Percentiles rank a stretch among this genome's conserved stretches.
Evolutionary conservation across 2,888 invertebrate species (phyloP).

Genomic region (Dastarcus helophoroides): DNA sequence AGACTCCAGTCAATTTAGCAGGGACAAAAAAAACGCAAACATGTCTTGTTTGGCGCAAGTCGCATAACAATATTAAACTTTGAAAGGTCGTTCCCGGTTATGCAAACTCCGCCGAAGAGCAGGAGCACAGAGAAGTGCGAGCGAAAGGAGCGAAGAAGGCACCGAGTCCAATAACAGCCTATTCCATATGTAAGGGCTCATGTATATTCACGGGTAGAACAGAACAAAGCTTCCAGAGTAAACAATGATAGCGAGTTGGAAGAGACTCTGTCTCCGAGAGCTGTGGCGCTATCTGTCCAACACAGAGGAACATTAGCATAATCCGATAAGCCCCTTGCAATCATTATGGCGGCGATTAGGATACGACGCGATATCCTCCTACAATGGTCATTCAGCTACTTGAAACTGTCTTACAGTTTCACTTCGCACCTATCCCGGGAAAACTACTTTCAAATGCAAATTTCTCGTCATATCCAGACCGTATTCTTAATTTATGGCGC

Average conservation of each 20-base stretch:
- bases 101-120: not conserved
- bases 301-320: constrained; percentile 36
- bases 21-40: constrained; percentile 1
- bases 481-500: no score
- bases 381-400: constrained; percentile 28
- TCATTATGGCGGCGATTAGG: constrained; percentile 33
- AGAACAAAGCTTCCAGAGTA: constrained; percentile 35
- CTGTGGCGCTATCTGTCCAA: constrained; percentile 30
- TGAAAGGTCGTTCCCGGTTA: not conserved
- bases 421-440: no score
- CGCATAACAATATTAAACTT: constrained; percentile 5
- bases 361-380: constrained; percentile 21
- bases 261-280: constrained; percentile 18
- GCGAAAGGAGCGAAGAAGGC: no score
- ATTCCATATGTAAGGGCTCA: constrained; percentile 39
- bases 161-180: constrained; percentile 35
- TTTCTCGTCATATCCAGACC: no score
- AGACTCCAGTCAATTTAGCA: not conserved
- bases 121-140: no score
- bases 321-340: constrained; percentile 34
- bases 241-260: constrained; percentile 31
- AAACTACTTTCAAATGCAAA: no score
- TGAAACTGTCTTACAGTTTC: no score
- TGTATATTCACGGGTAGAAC: constrained; percentile 38
- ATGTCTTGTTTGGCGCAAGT: not conserved